Evolutionary conservation across 2,888 invertebrate species (phyloP), one percentile per base, ranked within the genome.

Genomic region (Rotaria macrura): DNA sequence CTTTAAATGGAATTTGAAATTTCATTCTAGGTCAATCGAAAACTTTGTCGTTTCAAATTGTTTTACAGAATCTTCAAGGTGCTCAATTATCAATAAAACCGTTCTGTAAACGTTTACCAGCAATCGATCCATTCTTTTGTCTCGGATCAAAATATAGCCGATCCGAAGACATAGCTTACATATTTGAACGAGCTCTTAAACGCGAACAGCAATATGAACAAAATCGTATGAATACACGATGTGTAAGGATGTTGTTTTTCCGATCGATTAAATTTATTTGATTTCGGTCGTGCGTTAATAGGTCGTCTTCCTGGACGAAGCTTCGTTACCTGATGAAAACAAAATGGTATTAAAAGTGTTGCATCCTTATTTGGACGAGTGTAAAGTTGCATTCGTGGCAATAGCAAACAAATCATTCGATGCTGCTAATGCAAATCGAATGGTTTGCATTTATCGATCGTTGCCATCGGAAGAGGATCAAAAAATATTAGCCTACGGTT

Each of bases 41-140:
- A 79, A 79, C 79, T 10, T n/a, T 79, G 1, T 79, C 79, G n/a
- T 79, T 79, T 79, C 79, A 79, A 79, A 79, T 79, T 79, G 79
- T 79, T 79, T 43, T 79, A 43, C 79, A 79, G n/a, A 79, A 79
- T 43, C 20, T 79, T 1, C 79, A 79, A 79, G 79, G 79, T 43
- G 40, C 79, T n/a, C 79, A 79, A 79, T n/a, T 79, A 79, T 79
- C 79, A 43, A 25, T 25, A 25, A 79, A 79, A 79, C 79, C 79
- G 43, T 79, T 79, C 43, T 79, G 79, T 79, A 79, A 79, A 43
- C 79, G 79, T 43, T 79, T 79, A 79, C 79, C 79, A 79, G 79
- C 79, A 43, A 40, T 79, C 14, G 79, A 79, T 43, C 79, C 79
- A 12, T 79, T 79, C 79, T 79, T 79, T n/a, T 79, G 79, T 43